phyloP scores from a whole-genome alignment of 2,888 invertebrate species.

The Beris morrisii region DNA sequence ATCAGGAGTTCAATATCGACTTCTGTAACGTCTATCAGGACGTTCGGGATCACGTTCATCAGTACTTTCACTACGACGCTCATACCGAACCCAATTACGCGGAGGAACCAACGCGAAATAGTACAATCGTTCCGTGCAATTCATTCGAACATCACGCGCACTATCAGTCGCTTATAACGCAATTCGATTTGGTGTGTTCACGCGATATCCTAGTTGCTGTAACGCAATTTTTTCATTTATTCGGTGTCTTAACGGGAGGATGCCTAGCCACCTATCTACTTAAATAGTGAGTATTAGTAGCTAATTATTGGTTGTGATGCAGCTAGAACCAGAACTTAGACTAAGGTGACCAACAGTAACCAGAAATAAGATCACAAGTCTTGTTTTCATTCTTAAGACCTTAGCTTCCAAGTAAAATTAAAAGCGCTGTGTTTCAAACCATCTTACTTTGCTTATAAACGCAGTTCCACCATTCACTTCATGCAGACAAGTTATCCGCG shows the following conservation, averaged over 20 bases:
- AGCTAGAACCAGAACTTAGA: not conserved
- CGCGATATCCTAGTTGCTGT: conserved; percentile 57
- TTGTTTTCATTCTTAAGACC: too few relatives aligned
- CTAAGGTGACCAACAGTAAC: too few relatives aligned
- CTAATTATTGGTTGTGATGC: conserved; percentile 9
- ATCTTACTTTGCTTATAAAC: too few relatives aligned
- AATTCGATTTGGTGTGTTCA: conserved; percentile 58
- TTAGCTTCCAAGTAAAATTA: too few relatives aligned
- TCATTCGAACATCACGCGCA: conserved; percentile 52
- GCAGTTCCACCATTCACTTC: too few relatives aligned
- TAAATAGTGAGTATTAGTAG: conserved; percentile 50
- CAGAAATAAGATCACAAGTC: too few relatives aligned
- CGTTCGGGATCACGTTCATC: conserved; percentile 53
- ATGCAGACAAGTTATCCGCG: too few relatives aligned
- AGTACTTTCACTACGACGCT: conserved; percentile 50
- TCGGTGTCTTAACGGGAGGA: conserved; percentile 58
- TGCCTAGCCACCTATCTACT: conserved; percentile 55
- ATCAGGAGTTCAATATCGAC: conserved; percentile 55
- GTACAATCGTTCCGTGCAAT: conserved; percentile 53
- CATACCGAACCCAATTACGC: conserved; percentile 50
- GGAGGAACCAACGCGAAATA: conserved; percentile 50
- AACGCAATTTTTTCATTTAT: conserved; percentile 59
- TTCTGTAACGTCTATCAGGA: conserved; percentile 56
- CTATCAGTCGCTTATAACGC: conserved; percentile 55
- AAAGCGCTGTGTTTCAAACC: too few relatives aligned